These are phyloP conservation scores for Thereva nobilitata DNA, from an alignment of 2,888 invertebrate species.

Conservation along the genomic window DNA sequence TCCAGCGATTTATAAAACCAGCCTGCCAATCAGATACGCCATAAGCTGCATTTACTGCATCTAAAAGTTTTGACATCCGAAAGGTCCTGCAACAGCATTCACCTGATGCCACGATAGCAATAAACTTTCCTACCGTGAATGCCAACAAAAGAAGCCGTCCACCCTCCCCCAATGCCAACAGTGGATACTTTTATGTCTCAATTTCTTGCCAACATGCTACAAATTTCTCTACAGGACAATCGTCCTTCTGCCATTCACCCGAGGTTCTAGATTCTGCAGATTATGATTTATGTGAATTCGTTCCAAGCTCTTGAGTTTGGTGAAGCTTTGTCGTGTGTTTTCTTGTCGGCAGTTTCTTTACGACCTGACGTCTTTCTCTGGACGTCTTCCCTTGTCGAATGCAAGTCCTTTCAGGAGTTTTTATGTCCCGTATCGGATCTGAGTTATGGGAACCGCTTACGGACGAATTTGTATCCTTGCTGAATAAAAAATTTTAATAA, in stretches of 20 bases:
- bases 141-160: constrained; percentile 17
- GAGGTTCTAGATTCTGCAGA: neutral
- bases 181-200: constrained; percentile 31
- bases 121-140: constrained; percentile 8
- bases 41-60: constrained; percentile 17
- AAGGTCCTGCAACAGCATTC: constrained; percentile 14
- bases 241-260: neutral
- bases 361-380: constrained; percentile 17
- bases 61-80: constrained; percentile 19
- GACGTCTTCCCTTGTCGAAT: constrained; percentile 27
- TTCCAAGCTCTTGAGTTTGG: constrained; percentile 4
- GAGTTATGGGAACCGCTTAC: constrained; percentile 35
- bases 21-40: constrained; percentile 31
- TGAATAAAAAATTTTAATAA: constrained; percentile 31
- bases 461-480: constrained; percentile 13
- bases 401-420: constrained; percentile 24
- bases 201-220: constrained; percentile 30
- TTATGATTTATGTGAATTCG: constrained; percentile 25
- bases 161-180: constrained; percentile 1
- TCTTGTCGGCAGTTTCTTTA: constrained; percentile 29
- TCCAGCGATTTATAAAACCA: no score
- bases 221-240: neutral
- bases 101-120: constrained; percentile 32
- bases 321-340: constrained; percentile 4
- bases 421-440: constrained; percentile 23